phyloP scores from a whole-genome alignment of 2,888 invertebrate species.

The Hybos culiciformis region DNA sequence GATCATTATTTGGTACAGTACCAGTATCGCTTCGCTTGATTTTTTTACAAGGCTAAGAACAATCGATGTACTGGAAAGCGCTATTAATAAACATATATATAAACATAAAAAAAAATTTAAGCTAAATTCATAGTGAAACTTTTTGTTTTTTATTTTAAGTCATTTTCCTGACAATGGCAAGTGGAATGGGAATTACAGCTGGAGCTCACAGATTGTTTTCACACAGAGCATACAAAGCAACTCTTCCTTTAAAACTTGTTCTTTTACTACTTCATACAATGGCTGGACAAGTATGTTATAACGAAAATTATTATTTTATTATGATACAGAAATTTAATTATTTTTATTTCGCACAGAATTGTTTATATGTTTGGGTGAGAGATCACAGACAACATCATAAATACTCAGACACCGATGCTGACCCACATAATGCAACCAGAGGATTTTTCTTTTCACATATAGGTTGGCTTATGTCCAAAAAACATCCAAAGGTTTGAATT shows the following conservation, averaged over 20 bases:
- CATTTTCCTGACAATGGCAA: constrained; percentile 19
- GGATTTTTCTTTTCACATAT: constrained; percentile 83
- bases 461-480: constrained; percentile 68
- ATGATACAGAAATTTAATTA: not conserved
- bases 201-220: constrained; percentile 71
- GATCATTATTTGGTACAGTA: too few species aligned
- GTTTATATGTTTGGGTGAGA: constrained; percentile 60
- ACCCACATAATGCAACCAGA: constrained; percentile 64
- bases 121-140: not conserved
- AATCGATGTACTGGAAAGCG: too few species aligned
- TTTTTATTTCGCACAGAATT: constrained; percentile 41
- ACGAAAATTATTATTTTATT: not conserved
- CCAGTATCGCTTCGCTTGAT: too few species aligned
- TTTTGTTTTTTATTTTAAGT: constrained; percentile 8
- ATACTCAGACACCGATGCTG: constrained; percentile 56
- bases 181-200: constrained; percentile 54
- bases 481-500: constrained; percentile 51
- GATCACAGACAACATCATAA: constrained; percentile 74
- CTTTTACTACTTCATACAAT: constrained; percentile 53
- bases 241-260: constrained; percentile 42
- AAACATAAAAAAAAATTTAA: not conserved
- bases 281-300: constrained; percentile 61
- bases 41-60: too few species aligned
- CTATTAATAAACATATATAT: too few species aligned
- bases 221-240: constrained; percentile 66